Evolutionary conservation across 2,888 invertebrate species (phyloP), one percentile per base, ranked within the genome.

Genomic region (Gandaritis pyraliata): DNA sequence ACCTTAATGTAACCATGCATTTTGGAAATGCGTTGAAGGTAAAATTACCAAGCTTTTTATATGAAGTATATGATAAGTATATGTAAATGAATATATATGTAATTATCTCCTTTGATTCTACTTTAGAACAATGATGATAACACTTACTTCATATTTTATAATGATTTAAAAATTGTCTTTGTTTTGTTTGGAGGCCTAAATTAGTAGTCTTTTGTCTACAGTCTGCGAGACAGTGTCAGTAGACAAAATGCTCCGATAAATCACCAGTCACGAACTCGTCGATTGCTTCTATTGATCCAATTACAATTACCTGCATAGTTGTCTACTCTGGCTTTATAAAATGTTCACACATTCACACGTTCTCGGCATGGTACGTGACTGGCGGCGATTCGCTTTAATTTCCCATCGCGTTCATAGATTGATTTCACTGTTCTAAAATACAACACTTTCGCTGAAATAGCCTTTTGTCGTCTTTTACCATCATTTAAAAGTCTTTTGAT

Each of bases 401-500:
- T 80, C 83, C 72, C 72, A 68, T 61, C 77, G 77, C 81, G 82
- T 83, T 75, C 73, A 75, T 74, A 70, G 75, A 64, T 13, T 61
- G 78, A 80, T 90, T 88, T 90, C 87, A 86, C 88, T 86, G 77
- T 78, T 81, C 79, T 76, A 85, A 83, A 84, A 60, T 62, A 58
- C 33, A 15, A 29, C 62, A 65, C 70, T 70, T 70, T 70, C 70
- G 66, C 65, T 66, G 8, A 50, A 50, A 50, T 56, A 45, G 51
- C 23, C 54, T 61, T 61, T 58, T 61, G 60, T 64, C 18, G 36
- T 12, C n/a, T 50, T 18, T 53, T 33, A 16, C 16, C 33, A 23
- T 23, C 23, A n/a, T n/a, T n/a, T n/a, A n/a, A n/a, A n/a, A n/a
- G n/a, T n/a, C n/a, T n/a, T n/a, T n/a, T n/a, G n/a, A n/a, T n/a